phyloP scores from a whole-genome alignment of 1,140 invertebrate species.

The Heterodera schachtii region DNA sequence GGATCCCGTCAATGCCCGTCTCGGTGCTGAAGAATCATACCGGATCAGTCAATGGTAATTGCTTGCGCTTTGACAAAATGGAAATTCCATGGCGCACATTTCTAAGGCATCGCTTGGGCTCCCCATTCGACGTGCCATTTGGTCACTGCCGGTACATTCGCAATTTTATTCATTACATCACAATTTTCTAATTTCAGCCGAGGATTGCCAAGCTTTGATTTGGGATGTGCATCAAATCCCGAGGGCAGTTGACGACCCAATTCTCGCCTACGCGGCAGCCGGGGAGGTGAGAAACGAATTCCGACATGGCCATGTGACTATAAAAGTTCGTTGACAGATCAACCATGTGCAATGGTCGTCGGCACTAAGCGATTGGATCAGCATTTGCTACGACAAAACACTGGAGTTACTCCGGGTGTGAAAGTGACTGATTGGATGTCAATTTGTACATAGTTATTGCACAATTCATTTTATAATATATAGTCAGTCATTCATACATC shows the following conservation, averaged over 20 bases:
- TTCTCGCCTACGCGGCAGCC: slow-evolving; percentile 96
- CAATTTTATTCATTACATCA: slow-evolving; percentile 17
- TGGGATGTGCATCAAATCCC: slow-evolving; percentile 83
- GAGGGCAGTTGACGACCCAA: slow-evolving; percentile 72
- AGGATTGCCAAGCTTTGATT: slow-evolving; percentile 94
- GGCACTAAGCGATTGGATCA: slow-evolving; percentile 99
- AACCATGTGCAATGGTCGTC: slow-evolving; percentile 99
- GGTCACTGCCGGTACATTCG: slow-evolving; percentile 54
- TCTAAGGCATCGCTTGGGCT: slow-evolving; percentile 87
- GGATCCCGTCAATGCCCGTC: slow-evolving; percentile 95
- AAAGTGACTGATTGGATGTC: background rate
- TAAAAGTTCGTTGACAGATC: slow-evolving; percentile 69
- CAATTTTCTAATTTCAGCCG: slow-evolving; percentile 33
- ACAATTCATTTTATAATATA: no score
- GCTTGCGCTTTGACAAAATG: background rate
- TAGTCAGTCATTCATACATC: no score
- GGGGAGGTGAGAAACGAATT: slow-evolving; percentile 73
- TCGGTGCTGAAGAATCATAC: slow-evolving; percentile 95
- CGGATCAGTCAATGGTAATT: slow-evolving; percentile 85
- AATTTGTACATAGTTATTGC: background rate
- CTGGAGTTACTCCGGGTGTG: slow-evolving; percentile 91
- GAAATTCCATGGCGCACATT: background rate
- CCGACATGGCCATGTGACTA: background rate
- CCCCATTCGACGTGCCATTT: slow-evolving; percentile 83
- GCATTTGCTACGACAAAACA: slow-evolving; percentile 97